These are phyloP conservation scores for Percopsis transmontana DNA, from an alignment of 2,113 vertebrate species.

Conservation along the genomic window DNA sequence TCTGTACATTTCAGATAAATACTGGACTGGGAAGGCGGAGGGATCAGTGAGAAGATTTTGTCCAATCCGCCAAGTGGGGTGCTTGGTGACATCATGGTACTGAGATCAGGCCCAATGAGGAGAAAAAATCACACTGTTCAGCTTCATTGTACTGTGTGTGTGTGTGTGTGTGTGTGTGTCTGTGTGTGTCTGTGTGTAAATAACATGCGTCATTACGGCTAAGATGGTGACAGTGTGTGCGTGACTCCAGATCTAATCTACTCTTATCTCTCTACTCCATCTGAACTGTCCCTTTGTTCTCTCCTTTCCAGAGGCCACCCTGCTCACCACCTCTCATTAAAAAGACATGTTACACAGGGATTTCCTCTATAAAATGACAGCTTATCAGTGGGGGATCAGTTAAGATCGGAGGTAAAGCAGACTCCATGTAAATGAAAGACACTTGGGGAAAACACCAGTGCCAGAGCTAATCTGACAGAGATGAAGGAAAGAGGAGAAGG, in stretches of 20 bases:
- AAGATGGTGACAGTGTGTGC: background rate
- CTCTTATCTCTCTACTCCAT: slow-evolving; percentile 33
- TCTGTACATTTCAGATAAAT: slow-evolving; percentile 71
- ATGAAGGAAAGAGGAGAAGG: background rate
- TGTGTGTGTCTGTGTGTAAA: background rate
- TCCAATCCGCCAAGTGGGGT: slow-evolving; percentile 21
- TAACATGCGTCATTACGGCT: background rate
- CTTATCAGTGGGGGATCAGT: slow-evolving; percentile 53
- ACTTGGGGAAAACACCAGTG: slow-evolving; percentile 51
- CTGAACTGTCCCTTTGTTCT: slow-evolving; percentile 42
- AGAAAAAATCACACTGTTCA: background rate
- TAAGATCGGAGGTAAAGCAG: slow-evolving; percentile 55
- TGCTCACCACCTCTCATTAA: slow-evolving; percentile 21
- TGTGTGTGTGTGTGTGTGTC: background rate
- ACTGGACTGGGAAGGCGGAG: slow-evolving; percentile 37
- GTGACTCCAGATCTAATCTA: background rate
- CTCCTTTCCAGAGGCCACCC: slow-evolving; percentile 15
- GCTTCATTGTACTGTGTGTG: background rate
- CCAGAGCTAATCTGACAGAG: slow-evolving; percentile 29
- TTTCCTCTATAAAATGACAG: slow-evolving; percentile 50
- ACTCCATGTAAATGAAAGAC: slow-evolving; percentile 52
- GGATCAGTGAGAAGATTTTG: slow-evolving; percentile 37
- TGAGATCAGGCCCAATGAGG: background rate
- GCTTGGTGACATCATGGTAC: slow-evolving; percentile 36
- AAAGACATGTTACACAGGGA: slow-evolving; percentile 25